Evolutionary conservation across 2,888 invertebrate genomes (phyloP).

Genomic region (Ophonus ardosiacus): DNA sequence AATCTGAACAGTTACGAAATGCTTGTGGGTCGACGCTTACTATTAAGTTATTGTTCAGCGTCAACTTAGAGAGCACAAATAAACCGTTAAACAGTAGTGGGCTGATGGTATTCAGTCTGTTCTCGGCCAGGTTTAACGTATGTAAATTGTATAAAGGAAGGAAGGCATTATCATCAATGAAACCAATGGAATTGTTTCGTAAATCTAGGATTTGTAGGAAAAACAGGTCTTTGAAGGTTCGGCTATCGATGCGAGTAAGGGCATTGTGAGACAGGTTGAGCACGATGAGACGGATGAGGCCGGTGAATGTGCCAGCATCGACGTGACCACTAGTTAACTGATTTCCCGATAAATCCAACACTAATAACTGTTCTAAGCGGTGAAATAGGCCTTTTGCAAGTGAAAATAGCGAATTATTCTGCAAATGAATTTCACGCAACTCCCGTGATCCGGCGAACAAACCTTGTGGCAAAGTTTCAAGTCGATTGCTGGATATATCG

Average conservation of each 20-base stretch:
- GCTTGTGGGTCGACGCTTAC: conserved; percentile 87
- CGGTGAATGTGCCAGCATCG: conserved; percentile 90
- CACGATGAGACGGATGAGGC: conserved; percentile 89
- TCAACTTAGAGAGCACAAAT: conserved; percentile 89
- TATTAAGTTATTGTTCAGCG: conserved; percentile 90
- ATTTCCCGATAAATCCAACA: conserved; percentile 90
- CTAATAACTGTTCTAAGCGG: conserved; percentile 88
- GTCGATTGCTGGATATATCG: conserved; percentile 91
- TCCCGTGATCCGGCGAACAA: conserved; percentile 90
- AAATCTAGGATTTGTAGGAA: conserved; percentile 91
- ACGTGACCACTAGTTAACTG: conserved; percentile 90
- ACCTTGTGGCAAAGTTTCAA: conserved; percentile 88
- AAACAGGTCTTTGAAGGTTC: conserved; percentile 91
- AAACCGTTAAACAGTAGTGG: conserved; percentile 90
- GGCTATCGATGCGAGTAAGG: conserved; percentile 89
- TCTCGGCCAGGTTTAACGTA: conserved; percentile 92
- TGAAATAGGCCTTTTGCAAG: conserved; percentile 90
- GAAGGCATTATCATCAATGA: conserved; percentile 92
- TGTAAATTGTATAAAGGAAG: conserved; percentile 92
- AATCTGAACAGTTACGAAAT: conserved; percentile 91
- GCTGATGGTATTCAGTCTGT: conserved; percentile 88
- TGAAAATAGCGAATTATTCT: conserved; percentile 90
- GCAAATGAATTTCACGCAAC: conserved; percentile 88
- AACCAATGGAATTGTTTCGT: conserved; percentile 92
- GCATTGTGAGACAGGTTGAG: conserved; percentile 91